Evolutionary conservation across 2,888 invertebrate genomes (phyloP), one percentile per base, ranked within the genome.

Genomic region (Polydrusus pterygomalis): DNA sequence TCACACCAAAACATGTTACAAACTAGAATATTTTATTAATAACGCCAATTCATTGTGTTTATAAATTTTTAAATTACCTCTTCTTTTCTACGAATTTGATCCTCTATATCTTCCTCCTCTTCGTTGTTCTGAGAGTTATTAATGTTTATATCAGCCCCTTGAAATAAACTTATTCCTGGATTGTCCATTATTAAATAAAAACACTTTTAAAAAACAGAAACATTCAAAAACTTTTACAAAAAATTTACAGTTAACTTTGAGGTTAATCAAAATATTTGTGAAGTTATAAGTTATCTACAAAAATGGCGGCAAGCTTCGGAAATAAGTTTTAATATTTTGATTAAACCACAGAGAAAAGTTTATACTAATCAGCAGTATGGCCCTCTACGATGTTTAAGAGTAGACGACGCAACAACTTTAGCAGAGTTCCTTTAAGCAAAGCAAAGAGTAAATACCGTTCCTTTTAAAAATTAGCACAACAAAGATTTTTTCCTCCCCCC

Each of bases 151-250:
- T 91, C 90, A 38, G 90, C 90, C 76, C 91, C 92, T 88, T 93
- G 92, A 84, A 94, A 93, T 81, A 94, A 89, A 87, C 93, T 93
- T 88, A 92, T 89, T 62, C 92, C 93, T 62, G 93, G 92, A 77
- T 79, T 80, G 72, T 83, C 82, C 83, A 84, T 84, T 73, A 64
- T 73, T 60, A 7, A 17, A 3, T 3, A 5, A 25, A 56, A 30
- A 34, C 7, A 11, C 9, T 30, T 54, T 25, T 15, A 54, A 8
- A 2, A 20, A 0, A 54, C 11, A n/a, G 13, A 58, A 58, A 38
- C 38, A 60, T 34, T 11, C 8, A 18, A 3, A 7, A 18, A 20
- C 51, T 25, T 25, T 25, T 5, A 10, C 15, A 51, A 51, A 51
- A 51, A 51, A 40, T 11, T 45, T 47, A 11, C 25, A 25, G 49